These are phyloP conservation scores for Furcifer pardalis DNA, from an alignment of 2,797 vertebrate species.

Conservation along the genomic window DNA sequence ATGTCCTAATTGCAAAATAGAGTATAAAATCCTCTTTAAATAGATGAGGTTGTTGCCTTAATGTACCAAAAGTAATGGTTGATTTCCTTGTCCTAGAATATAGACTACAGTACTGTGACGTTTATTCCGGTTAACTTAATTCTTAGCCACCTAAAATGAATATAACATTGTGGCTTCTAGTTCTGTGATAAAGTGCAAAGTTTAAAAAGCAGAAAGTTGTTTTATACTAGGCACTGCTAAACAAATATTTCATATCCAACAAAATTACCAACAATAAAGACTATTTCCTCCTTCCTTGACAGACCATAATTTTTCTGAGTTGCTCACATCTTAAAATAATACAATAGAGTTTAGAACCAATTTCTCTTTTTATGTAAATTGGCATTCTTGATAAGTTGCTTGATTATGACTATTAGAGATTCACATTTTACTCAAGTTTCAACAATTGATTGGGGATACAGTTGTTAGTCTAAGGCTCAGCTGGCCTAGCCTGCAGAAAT, in stretches of 20 bases:
- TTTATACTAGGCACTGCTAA: conserved; percentile 16
- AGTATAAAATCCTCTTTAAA: conserved; percentile 12
- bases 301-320: neutral
- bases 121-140: conserved; percentile 28
- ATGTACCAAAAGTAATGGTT: conserved; percentile 16
- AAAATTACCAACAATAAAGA: conserved; percentile 31
- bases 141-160: conserved; percentile 16
- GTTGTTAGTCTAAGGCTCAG: no score
- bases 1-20: conserved; percentile 5
- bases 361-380: conserved; percentile 19
- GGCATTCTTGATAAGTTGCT: neutral
- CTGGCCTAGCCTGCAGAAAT: no score
- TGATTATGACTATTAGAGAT: neutral
- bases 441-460: neutral
- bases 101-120: conserved; percentile 8
- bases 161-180: conserved; percentile 5
- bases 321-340: conserved; percentile 16
- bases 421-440: neutral
- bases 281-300: neutral
- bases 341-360: conserved; percentile 4
- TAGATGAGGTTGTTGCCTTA: neutral
- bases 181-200: conserved; percentile 5
- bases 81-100: conserved; percentile 12
- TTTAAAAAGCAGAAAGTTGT: conserved; percentile 26
- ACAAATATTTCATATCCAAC: conserved; percentile 31